Base-by-base conservation (phyloP, 2,113 vertebrate species). In the Gymnorhina tibicen region DNA sequence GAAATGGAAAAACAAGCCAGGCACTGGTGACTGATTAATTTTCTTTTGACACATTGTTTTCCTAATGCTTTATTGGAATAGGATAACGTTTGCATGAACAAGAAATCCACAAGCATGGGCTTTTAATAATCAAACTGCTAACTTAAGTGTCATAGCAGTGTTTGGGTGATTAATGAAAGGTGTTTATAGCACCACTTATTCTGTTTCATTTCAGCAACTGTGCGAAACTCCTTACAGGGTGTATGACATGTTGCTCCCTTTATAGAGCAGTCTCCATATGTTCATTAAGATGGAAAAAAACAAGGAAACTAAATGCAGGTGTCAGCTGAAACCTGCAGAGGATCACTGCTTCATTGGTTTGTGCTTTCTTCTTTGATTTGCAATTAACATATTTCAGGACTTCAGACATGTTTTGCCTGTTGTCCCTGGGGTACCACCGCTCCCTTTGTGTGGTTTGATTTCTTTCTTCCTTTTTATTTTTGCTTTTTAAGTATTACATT, bases 111-210 rank as follows among this genome's bases (percentile, higher is more conserved):
- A 15, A 89, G 67, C 66, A 69, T 2, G 19, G 32, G 76, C 75
- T 95, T 96, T 95, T 83, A 77, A 81, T 85, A 92, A 84, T 47
- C 68, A 81, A 81, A 91, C n/a, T 78, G 44, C 78, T 84, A 94
- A 87, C 66, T 87, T 92, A 64, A 94, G 91, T 68, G 89, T 95
- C 86, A 85, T 72, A 89, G 56, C 73, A 74, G 83, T 42, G 63
- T 91, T 92, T 92, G 68, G 35, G 79, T 95, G 80, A 93, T 91
- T 96, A 95, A 92, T 96, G 92, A 63, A 95, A 89, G 77, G 91
- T 95, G 92, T 97, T 91, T 88, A 87, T 83, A 64, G 64, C 87
- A 75, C 30, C 56, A 7, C 53, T 95, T 92, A 83, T 66, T 96
- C 76, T 64, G 69, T 88, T 96, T 96, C 76, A 41, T 96, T 89